Evolutionary conservation across 2,797 vertebrate genomes (phyloP).

Genomic region (Harpagifer antarcticus): DNA sequence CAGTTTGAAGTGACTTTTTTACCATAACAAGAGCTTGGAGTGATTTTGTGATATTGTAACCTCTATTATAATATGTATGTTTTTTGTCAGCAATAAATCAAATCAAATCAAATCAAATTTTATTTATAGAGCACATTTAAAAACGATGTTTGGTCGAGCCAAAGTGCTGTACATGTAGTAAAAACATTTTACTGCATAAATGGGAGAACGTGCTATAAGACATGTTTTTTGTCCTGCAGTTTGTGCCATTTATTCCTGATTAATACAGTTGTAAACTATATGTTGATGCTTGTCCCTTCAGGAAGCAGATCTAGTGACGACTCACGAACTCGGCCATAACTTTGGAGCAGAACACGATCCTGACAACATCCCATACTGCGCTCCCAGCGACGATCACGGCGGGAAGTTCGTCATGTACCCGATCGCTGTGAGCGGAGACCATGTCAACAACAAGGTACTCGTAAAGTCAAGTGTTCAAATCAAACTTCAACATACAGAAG

Average conservation of each 20-base stretch:
- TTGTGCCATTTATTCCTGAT: not conserved
- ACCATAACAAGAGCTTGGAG: not conserved
- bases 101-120: too few species aligned
- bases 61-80: not conserved
- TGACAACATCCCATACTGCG: slow-evolving; percentile 90
- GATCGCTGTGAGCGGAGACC: slow-evolving; percentile 98
- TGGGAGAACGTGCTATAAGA: not conserved
- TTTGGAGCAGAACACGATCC: slow-evolving; percentile 98
- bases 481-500: not conserved
- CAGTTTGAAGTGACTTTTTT: slow-evolving; percentile 6
- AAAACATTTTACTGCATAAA: too few species aligned
- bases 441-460: slow-evolving; percentile 95
- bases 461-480: not conserved
- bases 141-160: too few species aligned
- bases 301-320: slow-evolving; percentile 98
- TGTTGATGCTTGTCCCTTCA: slow-evolving; percentile 62
- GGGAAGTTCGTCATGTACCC: slow-evolving; percentile 99
- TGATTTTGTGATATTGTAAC: not conserved
- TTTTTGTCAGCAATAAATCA: not conserved
- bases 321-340: slow-evolving; percentile 97
- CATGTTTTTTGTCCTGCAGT: not conserved
- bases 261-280: not conserved
- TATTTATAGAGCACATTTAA: too few species aligned
- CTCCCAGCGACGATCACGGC: slow-evolving; percentile 93
- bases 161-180: too few species aligned